phyloP scores from a whole-genome alignment of 2,797 vertebrate genomes.

The Malurus leucopterus region DNA sequence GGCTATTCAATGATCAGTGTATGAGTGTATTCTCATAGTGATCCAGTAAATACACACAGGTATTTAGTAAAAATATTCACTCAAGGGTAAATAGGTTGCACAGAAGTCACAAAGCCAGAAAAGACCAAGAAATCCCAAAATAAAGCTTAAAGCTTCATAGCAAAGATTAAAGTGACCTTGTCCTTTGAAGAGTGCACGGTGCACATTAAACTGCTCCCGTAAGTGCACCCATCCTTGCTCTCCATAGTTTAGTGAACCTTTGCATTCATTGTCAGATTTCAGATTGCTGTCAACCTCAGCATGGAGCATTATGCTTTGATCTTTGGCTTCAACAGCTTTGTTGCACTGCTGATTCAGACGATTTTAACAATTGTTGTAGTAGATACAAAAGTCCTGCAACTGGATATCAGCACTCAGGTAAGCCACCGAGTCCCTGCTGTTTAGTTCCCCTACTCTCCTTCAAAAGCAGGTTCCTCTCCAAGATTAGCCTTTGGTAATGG shows the following conservation, averaged over 20 bases:
- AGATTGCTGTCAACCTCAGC: constrained; percentile 84
- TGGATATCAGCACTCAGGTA: constrained; percentile 84
- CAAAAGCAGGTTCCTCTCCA: not conserved
- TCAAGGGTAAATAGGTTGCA: not conserved
- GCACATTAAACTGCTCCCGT: not conserved
- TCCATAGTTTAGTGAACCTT: not conserved
- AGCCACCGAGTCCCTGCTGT: not conserved
- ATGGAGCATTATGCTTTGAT: constrained; percentile 90
- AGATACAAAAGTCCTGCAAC: constrained; percentile 80
- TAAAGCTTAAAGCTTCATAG: not conserved
- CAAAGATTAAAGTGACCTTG: not conserved
- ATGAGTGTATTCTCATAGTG: not conserved
- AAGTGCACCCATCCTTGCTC: not conserved
- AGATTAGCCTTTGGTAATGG: not conserved
- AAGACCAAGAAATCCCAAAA: not conserved
- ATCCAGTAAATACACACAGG: not conserved
- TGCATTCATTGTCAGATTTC: constrained; percentile 75
- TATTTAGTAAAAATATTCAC: not conserved
- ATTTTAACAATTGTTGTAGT: constrained; percentile 83
- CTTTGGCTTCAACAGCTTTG: constrained; percentile 90
- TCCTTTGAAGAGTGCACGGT: not conserved
- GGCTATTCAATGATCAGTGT: not conserved
- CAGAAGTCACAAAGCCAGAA: not conserved
- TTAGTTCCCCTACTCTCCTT: not conserved
- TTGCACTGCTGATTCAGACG: constrained; percentile 85